Evolutionary conservation across 2,797 vertebrate genomes (phyloP).

Genomic region (Hozukius guyotensis): DNA sequence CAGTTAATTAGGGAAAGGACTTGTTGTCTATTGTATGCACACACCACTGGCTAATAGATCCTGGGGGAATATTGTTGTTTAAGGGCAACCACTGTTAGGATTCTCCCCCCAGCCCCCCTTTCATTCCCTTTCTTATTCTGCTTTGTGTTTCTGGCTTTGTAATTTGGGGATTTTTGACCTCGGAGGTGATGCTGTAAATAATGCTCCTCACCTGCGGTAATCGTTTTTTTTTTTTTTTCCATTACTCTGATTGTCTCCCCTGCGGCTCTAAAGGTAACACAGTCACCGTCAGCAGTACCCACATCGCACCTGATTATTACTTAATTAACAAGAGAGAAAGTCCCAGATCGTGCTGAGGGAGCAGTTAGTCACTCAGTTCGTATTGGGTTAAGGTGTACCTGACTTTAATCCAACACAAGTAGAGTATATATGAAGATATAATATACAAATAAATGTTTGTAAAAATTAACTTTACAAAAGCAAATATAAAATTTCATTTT

Average conservation of each 20-base stretch:
- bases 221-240: conserved; percentile 30
- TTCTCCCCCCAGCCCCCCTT: not conserved
- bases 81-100: not conserved
- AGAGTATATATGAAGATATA: not conserved
- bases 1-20: conserved; percentile 22
- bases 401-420: not conserved
- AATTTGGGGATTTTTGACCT: conserved; percentile 32
- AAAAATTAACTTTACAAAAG: not conserved
- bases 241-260: conserved; percentile 54
- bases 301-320: conserved; percentile 58
- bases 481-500: not conserved
- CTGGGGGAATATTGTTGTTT: conserved; percentile 16
- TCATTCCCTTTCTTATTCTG: not conserved
- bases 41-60: conserved; percentile 23
- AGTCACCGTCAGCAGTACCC: conserved; percentile 36
- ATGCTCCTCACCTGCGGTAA: conserved; percentile 27
- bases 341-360: conserved; percentile 25
- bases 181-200: conserved; percentile 36
- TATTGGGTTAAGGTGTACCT: not conserved
- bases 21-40: conserved; percentile 19
- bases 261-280: conserved; percentile 31
- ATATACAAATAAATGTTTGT: not conserved
- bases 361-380: conserved; percentile 11
- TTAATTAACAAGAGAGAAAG: conserved; percentile 57
- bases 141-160: conserved; percentile 7